These are phyloP conservation scores for Malacoctenus gilli DNA, from an alignment of 2,797 vertebrate species.

Conservation along the genomic window DNA sequence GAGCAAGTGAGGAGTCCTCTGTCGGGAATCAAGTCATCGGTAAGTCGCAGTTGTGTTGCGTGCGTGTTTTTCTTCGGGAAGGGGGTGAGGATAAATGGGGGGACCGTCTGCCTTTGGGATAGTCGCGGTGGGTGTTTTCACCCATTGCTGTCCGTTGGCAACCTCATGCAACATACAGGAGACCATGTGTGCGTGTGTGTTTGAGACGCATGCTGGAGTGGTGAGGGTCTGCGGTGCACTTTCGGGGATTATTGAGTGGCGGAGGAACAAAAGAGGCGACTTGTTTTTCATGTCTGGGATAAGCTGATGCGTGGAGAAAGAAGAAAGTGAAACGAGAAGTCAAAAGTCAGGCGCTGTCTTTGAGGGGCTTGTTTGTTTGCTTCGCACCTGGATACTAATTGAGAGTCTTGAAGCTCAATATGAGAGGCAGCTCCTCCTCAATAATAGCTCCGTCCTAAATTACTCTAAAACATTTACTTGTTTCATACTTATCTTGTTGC, in stretches of 20 bases:
- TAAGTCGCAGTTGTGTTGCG: slow-evolving; percentile 46
- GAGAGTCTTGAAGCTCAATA: not conserved
- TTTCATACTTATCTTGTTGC: too few species aligned
- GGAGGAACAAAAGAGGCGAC: slow-evolving; percentile 30
- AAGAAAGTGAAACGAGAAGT: slow-evolving; percentile 2
- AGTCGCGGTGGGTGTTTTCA: slow-evolving; percentile 14
- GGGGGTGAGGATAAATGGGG: not conserved
- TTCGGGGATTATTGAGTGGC: slow-evolving; percentile 3
- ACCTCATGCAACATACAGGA: not conserved
- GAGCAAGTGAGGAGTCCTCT: too few species aligned
- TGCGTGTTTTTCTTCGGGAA: slow-evolving; percentile 3
- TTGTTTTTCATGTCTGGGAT: slow-evolving; percentile 4
- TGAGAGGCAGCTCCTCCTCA: not conserved
- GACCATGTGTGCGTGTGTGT: not conserved
- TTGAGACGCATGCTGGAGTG: not conserved
- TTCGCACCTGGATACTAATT: not conserved
- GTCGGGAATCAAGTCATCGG: slow-evolving; percentile 53
- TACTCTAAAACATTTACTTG: too few species aligned
- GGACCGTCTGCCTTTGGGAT: slow-evolving; percentile 36
- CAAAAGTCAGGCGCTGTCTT: too few species aligned
- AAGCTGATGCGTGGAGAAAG: slow-evolving; percentile 1
- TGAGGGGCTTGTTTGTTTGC: not conserved
- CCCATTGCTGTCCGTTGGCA: slow-evolving; percentile 2
- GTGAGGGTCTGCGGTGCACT: slow-evolving; percentile 2
- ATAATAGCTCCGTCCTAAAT: too few species aligned